Base-by-base conservation (phyloP, 2,113 vertebrate genomes). In the Zosterops japonicus region DNA sequence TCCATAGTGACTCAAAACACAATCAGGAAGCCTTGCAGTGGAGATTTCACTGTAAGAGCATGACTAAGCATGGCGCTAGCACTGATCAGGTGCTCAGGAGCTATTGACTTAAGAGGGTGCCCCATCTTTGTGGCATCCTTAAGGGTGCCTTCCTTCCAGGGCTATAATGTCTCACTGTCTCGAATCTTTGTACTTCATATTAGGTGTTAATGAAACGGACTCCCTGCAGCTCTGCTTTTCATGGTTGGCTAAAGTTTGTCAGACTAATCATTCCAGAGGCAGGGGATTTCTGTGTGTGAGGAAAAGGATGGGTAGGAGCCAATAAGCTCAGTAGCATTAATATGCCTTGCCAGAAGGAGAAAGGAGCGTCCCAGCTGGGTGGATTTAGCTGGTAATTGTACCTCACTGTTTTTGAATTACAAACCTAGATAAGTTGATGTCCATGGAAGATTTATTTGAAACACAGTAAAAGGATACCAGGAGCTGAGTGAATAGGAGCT, bases 251-350 rank as follows among this genome's bases (percentile, higher is more conserved):
- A 21, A 46, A 60, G 65, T 87, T 78, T 65, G 29, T 77, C 41
- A 61, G 41, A 68, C 8, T 35, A 33, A 64, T 68, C 3, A 2
- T 93, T 83, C 60, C 36, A 76, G 57, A 90, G 20, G 31, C 52
- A 77, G 8, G 36, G 14, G 15, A 82, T 75, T 56, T 89, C 44
- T 79, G 17, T 22, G 2, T 46, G 9, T 50, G 44, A 19, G n/a
- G 42, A 75, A 76, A 68, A 92, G 31, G 5, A 49, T 64, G 67
- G 12, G 31, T 46, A 31, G 23, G 67, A 36, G 75, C 71, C 79
- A 80, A 2, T 79, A 72, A 74, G 14, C 29, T 69, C 46, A 42
- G 19, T 19, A 69, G 35, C 0, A 0, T 83, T 5, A 2, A 53
- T 79, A 35, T 25, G 53, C 15, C 8, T 52, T 83, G 67, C 25